A percentile compares a stretch with the other conserved stretches of the same genome.
These are phyloP conservation scores for Thecocarcelia acutangulata DNA, from an alignment of 2,888 invertebrate species.

Conservation along the genomic window DNA sequence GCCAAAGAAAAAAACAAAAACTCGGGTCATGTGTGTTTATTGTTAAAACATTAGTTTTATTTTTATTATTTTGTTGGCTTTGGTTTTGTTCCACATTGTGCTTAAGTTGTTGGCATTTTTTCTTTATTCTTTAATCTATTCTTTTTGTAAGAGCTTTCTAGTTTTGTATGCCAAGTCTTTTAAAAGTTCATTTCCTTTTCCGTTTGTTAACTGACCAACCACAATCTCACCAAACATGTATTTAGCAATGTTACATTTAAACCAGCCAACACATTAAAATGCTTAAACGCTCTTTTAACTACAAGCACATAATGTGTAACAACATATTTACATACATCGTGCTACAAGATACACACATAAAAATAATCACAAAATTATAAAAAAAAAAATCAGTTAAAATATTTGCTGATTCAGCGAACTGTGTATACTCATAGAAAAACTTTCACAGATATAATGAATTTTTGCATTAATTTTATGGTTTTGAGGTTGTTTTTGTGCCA, in stretches of 20 bases:
- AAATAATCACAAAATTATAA: too few relatives aligned
- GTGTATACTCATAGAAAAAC: too few relatives aligned
- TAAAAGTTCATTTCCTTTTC: constrained; percentile 68
- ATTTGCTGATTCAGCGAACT: too few relatives aligned
- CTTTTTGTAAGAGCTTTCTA: constrained; percentile 29
- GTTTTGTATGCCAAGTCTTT: constrained; percentile 46
- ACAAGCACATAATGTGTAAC: too few relatives aligned
- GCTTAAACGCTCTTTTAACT: constrained; percentile 5
- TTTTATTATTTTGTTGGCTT: constrained; percentile 37
- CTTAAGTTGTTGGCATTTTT: constrained; percentile 5
- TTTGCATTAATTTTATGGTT: too few relatives aligned
- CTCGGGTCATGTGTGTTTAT: constrained; percentile 32
- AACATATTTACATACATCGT: too few relatives aligned
- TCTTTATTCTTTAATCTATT: constrained; percentile 39
- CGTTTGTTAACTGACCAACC: constrained; percentile 66
- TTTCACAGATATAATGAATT: too few relatives aligned
- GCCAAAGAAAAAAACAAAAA: constrained; percentile 20
- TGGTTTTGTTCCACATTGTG: neutral
- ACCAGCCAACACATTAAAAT: constrained; percentile 13
- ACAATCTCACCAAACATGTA: constrained; percentile 54
- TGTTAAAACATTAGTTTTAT: constrained; percentile 49
- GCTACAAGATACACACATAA: too few relatives aligned
- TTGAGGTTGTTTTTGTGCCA: too few relatives aligned
- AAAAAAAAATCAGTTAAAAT: too few relatives aligned
- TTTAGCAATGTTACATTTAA: constrained; percentile 22